phyloP scores from a whole-genome alignment of 2,797 vertebrate species.

The Hypotaenidia okinawae region DNA sequence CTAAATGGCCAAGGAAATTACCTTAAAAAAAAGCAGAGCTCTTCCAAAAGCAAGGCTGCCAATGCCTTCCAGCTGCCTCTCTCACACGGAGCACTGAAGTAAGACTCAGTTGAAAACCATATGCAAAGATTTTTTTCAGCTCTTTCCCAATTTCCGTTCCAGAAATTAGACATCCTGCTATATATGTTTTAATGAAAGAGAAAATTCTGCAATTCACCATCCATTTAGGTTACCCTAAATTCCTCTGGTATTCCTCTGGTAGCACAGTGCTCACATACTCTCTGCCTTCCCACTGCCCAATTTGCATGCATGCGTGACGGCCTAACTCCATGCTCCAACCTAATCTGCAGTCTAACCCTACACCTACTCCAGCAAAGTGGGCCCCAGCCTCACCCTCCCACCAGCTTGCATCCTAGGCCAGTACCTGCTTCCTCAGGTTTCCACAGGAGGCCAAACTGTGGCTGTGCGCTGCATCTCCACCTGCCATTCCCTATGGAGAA shows the following conservation, averaged over 20 bases:
- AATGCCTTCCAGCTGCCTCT: background rate
- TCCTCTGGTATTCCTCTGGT: background rate
- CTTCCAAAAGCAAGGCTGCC: background rate
- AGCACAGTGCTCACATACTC: accelerated
- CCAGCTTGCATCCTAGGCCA: background rate
- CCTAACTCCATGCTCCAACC: background rate
- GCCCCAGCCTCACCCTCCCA: background rate
- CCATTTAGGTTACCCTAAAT: background rate
- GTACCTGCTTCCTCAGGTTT: background rate
- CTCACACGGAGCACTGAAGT: background rate
- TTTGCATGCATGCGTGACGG: background rate
- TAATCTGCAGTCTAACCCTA: background rate
- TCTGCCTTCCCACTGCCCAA: background rate
- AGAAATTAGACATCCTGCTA: background rate
- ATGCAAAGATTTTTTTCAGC: accelerated
- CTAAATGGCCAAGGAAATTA: background rate
- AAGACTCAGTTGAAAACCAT: background rate
- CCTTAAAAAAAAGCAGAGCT: background rate
- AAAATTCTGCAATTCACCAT: background rate
- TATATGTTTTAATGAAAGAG: background rate
- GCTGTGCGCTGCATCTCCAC: background rate
- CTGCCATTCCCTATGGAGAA: background rate
- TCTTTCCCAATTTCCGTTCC: background rate
- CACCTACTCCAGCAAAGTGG: background rate
- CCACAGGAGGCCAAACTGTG: background rate